phyloP scores from a whole-genome alignment of 1,140 invertebrate genomes.

The Daktulosphaira vitifoliae region DNA sequence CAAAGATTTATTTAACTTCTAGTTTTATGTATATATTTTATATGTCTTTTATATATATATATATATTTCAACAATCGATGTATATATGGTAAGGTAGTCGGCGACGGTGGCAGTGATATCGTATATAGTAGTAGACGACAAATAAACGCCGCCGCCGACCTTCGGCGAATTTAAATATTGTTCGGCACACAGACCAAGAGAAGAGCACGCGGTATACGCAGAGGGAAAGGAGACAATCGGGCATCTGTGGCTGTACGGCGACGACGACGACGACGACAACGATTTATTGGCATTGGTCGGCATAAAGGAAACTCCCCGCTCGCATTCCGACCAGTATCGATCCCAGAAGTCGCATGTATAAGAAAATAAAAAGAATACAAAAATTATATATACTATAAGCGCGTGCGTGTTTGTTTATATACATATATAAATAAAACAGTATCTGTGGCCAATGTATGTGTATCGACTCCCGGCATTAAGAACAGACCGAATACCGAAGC shows the following conservation, averaged over 20 bases:
- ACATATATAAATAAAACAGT: constrained; percentile 19
- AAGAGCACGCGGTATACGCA: too few species aligned
- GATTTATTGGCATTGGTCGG: constrained; percentile 31
- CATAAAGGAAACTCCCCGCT: constrained; percentile 33
- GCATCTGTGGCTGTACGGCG: too few species aligned
- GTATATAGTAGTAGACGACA: constrained; percentile 25
- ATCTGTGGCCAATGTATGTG: background rate
- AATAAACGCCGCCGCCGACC: constrained; percentile 31
- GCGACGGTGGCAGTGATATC: too few species aligned
- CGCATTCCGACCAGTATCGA: constrained; percentile 32
- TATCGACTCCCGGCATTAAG: constrained; percentile 23
- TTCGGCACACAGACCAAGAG: constrained; percentile 2
- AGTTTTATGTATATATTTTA: too few species aligned
- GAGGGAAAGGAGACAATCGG: constrained; percentile 14
- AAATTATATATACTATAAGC: background rate
- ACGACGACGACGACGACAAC: background rate
- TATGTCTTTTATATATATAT: too few species aligned
- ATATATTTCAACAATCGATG: too few species aligned
- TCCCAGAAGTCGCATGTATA: constrained; percentile 28
- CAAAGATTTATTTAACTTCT: too few species aligned
- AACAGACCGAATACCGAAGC: constrained; percentile 23
- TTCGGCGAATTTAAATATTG: constrained; percentile 32
- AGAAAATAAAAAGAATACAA: constrained; percentile 3
- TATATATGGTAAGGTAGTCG: too few species aligned
- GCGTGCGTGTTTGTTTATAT: background rate